Percentiles rank a stretch among this genome's conserved stretches.
Evolutionary conservation across 2,888 invertebrate species (phyloP).

Genomic region (Reticulitermes lucifugus): DNA sequence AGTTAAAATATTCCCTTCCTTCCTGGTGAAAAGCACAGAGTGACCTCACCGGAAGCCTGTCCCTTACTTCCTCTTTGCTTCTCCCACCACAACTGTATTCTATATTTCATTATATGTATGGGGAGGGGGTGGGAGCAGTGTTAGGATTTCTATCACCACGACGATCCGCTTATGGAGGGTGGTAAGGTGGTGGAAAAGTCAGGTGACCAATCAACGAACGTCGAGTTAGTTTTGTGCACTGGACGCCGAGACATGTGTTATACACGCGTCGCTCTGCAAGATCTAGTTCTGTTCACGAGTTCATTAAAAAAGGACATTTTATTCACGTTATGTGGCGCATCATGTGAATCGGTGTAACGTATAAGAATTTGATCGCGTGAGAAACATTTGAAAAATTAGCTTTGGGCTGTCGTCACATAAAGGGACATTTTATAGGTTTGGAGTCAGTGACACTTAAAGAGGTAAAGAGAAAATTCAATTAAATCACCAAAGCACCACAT

Average conservation of each 20-base stretch:
- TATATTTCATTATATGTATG: conserved; percentile 8
- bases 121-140: neutral
- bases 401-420: too few relatives aligned
- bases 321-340: too few relatives aligned
- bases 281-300: too few relatives aligned
- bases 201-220: conserved; percentile 47
- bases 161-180: conserved; percentile 3
- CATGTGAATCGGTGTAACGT: too few relatives aligned
- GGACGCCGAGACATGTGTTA: neutral
- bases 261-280: too few relatives aligned
- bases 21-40: neutral
- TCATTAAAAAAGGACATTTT: too few relatives aligned
- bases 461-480: too few relatives aligned
- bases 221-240: neutral
- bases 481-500: too few relatives aligned
- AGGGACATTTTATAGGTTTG: too few relatives aligned
- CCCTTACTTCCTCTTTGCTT: conserved; percentile 13
- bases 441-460: too few relatives aligned
- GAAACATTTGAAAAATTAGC: too few relatives aligned
- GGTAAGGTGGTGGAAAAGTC: conserved; percentile 40
- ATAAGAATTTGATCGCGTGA: too few relatives aligned
- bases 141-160: conserved; percentile 26
- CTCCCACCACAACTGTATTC: conserved; percentile 20
- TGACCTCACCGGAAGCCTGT: conserved; percentile 33
- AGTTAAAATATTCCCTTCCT: neutral